Percentiles rank a stretch among this genome's conserved stretches.
Evolutionary conservation across 2,797 vertebrate genomes (phyloP).

Genomic region (Calcarius lapponicus): DNA sequence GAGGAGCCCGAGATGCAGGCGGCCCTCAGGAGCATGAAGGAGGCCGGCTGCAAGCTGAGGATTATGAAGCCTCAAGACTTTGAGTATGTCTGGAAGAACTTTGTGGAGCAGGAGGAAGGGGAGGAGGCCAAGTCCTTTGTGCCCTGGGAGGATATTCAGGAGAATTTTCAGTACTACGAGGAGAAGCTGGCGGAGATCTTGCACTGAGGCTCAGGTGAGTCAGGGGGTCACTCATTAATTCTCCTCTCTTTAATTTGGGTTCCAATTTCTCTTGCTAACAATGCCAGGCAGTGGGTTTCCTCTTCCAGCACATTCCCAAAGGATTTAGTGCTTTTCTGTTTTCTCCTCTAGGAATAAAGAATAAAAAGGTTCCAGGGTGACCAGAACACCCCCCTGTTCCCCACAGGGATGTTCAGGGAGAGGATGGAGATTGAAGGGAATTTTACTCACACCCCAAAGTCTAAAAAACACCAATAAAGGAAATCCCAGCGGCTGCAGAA

Average conservation of each 20-base stretch:
- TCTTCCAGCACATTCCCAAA: not conserved
- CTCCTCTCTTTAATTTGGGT: not conserved
- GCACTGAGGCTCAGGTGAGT: slow-evolving; percentile 68
- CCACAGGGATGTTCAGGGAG: no score
- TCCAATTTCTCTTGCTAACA: not conserved
- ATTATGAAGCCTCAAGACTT: slow-evolving; percentile 96
- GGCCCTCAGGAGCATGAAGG: slow-evolving; percentile 81
- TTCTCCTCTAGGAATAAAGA: not conserved
- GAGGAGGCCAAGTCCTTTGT: slow-evolving; percentile 83
- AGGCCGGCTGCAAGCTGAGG: slow-evolving; percentile 87
- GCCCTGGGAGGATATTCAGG: slow-evolving; percentile 95
- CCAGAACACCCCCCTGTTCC: not conserved
- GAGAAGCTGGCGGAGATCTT: slow-evolving; percentile 90
- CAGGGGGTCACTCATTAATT: not conserved
- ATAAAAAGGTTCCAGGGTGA: not conserved
- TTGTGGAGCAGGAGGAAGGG: slow-evolving; percentile 85
- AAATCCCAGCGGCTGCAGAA: not conserved
- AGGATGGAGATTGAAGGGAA: not conserved
- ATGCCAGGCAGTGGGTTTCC: not conserved
- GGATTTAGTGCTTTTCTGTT: not conserved
- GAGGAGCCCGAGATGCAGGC: slow-evolving; percentile 87
- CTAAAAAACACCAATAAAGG: not conserved
- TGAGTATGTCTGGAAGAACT: slow-evolving; percentile 91
- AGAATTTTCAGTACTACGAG: slow-evolving; percentile 91
- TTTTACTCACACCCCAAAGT: not conserved